phyloP scores from a whole-genome alignment of 2,888 invertebrate species.

The Entomobrya proxima region DNA sequence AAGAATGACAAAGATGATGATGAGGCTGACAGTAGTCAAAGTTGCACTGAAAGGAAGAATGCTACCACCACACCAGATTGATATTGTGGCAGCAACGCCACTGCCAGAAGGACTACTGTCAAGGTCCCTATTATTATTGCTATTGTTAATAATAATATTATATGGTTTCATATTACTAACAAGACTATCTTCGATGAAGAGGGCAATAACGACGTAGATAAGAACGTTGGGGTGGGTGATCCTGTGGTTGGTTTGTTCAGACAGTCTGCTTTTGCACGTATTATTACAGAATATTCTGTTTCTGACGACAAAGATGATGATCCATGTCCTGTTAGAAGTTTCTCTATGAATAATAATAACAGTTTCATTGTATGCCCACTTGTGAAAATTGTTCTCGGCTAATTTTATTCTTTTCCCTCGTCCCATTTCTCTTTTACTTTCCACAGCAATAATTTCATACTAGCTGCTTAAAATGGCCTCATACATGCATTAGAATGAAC shows the following conservation, averaged over 20 bases:
- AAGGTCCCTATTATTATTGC: neutral
- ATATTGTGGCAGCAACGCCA: neutral
- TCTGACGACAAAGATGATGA: neutral
- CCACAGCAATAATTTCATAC: slow-evolving; percentile 7
- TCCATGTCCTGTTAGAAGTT: slow-evolving; percentile 34
- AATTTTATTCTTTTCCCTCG: slow-evolving; percentile 32
- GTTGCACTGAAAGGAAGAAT: neutral
- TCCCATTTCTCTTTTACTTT: slow-evolving; percentile 49
- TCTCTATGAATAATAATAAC: slow-evolving; percentile 45
- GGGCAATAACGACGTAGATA: slow-evolving; percentile 6
- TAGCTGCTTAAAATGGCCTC: neutral
- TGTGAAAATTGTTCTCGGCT: slow-evolving; percentile 35
- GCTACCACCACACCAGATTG: slow-evolving; percentile 13
- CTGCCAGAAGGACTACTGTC: slow-evolving; percentile 14
- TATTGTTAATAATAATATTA: neutral
- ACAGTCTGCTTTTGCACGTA: neutral
- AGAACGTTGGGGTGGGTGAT: neutral
- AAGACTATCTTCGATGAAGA: neutral
- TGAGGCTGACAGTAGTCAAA: slow-evolving; percentile 12
- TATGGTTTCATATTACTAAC: neutral
- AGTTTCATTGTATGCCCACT: slow-evolving; percentile 59
- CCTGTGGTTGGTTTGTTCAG: neutral
- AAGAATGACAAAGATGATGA: slow-evolving; percentile 50
- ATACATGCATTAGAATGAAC: neutral
- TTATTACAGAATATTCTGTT: slow-evolving; percentile 10